A percentile compares a stretch with the other conserved stretches of the same genome.
Evolutionary conservation across 2,113 vertebrate genomes (phyloP).

Genomic region (Tringa solitaria): DNA sequence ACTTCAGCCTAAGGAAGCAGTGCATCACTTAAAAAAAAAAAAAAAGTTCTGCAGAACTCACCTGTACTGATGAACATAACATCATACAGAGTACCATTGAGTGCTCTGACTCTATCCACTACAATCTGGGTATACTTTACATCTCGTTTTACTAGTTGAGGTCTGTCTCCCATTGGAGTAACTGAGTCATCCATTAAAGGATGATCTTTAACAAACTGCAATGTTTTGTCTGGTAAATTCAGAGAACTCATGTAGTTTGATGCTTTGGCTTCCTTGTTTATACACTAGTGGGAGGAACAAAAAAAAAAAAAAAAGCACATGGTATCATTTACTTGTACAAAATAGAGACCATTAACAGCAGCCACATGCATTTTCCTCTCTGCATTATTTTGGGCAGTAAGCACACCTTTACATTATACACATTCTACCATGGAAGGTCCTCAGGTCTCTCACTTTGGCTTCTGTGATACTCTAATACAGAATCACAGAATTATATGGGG

Average conservation of each 20-base stretch:
- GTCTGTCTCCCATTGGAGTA: slow-evolving; percentile 83
- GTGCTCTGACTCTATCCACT: slow-evolving; percentile 85
- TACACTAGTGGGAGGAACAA: slow-evolving; percentile 75
- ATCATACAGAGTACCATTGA: slow-evolving; percentile 85
- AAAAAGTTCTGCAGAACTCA: slow-evolving; percentile 40
- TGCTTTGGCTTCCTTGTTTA: slow-evolving; percentile 81
- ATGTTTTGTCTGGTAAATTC: slow-evolving; percentile 90
- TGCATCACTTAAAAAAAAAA: neutral
- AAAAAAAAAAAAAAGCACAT: neutral
- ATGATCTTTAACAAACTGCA: slow-evolving; percentile 96
- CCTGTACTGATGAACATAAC: slow-evolving; percentile 93
- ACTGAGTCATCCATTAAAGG: slow-evolving; percentile 93
- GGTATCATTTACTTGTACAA: neutral
- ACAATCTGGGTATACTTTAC: slow-evolving; percentile 95
- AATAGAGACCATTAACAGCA: neutral
- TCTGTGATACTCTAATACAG: neutral
- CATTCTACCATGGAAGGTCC: neutral
- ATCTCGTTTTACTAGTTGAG: slow-evolving; percentile 84
- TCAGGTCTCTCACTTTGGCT: neutral
- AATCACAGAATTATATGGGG: neutral
- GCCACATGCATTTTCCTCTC: neutral
- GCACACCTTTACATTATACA: neutral
- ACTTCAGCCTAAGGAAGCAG: neutral
- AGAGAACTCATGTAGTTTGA: slow-evolving; percentile 88
- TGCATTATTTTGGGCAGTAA: neutral